Percentiles rank a stretch among this genome's conserved stretches.
Evolutionary conservation across 2,113 vertebrate species (phyloP).

Genomic region (Pterophyllum scalare): DNA sequence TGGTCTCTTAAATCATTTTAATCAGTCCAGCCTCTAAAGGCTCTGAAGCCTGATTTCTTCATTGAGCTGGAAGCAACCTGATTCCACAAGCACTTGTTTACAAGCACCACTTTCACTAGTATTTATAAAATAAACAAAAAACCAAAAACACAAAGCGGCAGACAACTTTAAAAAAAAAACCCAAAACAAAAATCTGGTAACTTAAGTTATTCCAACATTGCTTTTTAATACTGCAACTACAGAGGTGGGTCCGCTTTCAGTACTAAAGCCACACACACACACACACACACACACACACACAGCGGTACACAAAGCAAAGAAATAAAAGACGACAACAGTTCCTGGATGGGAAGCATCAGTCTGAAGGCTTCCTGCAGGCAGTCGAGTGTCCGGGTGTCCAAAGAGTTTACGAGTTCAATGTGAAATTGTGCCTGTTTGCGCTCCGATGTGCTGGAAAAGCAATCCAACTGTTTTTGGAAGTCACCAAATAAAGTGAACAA

Average conservation of each 20-base stretch:
- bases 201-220: conserved; percentile 15
- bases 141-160: neutral
- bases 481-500: conserved; percentile 55
- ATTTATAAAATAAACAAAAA: neutral
- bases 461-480: conserved; percentile 14
- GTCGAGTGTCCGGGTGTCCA: neutral
- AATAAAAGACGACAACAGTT: neutral
- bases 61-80: conserved; percentile 26
- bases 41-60: neutral
- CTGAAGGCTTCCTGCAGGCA: conserved; percentile 6
- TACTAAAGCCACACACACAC: conserved; percentile 41
- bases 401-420: neutral
- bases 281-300: neutral
- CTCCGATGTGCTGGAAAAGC: conserved; percentile 21
- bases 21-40: conserved; percentile 16
- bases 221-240: conserved; percentile 66
- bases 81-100: conserved; percentile 21
- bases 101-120: conserved; percentile 21
- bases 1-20: conserved; percentile 16
- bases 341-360: neutral
- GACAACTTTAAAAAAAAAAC: neutral
- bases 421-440: conserved; percentile 28
- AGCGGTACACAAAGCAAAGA: conserved; percentile 13
- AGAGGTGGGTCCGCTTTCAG: conserved; percentile 44
- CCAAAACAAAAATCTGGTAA: neutral